A percentile compares a stretch with the other conserved stretches of the same genome.
phyloP scores from a whole-genome alignment of 2,797 vertebrate species.

The Rhinogobio ventralis region DNA sequence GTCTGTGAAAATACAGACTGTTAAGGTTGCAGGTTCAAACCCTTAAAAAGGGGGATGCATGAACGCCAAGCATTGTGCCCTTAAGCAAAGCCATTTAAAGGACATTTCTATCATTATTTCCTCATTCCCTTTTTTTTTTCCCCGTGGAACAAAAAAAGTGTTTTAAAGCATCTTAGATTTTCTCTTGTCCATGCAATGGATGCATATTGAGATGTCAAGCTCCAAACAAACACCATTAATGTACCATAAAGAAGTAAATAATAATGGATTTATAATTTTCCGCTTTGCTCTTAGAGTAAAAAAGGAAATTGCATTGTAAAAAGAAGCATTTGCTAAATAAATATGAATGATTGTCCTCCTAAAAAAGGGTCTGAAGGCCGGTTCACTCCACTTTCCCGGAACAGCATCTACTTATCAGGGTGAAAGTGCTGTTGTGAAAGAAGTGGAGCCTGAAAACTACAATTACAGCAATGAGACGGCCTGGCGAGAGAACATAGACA shows the following conservation, averaged over 20 bases:
- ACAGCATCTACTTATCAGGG: conserved; percentile 84
- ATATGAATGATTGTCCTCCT: background rate
- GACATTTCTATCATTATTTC: background rate
- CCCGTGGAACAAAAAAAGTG: background rate
- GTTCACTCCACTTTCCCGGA: conserved; percentile 91
- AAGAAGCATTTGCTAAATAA: background rate
- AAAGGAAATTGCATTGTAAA: background rate
- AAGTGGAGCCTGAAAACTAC: conserved; percentile 79
- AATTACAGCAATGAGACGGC: conserved; percentile 82
- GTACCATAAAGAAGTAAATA: background rate
- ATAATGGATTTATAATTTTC: background rate
- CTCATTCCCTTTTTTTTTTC: too few species aligned
- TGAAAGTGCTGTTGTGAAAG: conserved; percentile 68
- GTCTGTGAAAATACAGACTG: background rate
- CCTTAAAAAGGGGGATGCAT: background rate
- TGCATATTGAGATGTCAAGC: background rate
- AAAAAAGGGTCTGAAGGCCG: conserved; percentile 86
- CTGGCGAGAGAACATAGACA: conserved; percentile 84
- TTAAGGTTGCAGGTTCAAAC: background rate
- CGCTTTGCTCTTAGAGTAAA: background rate
- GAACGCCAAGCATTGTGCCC: background rate
- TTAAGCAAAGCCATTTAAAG: background rate
- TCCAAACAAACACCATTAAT: background rate
- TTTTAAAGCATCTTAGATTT: background rate
- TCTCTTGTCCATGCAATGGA: background rate